These are phyloP conservation scores for Cryptus viduatorius DNA, from an alignment of 2,888 invertebrate genomes.

Conservation along the genomic window DNA sequence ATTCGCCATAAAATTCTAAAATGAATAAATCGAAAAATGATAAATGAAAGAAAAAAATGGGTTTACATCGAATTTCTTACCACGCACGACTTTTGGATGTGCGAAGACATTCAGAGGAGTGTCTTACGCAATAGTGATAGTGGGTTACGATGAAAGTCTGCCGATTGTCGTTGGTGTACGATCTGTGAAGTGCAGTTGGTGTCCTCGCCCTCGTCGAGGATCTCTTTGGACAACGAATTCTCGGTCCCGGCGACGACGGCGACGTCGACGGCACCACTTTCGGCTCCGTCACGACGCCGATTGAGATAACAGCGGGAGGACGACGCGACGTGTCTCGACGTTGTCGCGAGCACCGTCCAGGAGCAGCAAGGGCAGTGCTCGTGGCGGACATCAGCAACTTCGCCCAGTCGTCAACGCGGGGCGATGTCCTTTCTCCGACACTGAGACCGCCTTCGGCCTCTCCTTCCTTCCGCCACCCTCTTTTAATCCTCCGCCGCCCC, in stretches of 20 bases:
- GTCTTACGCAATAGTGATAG: conserved; percentile 79
- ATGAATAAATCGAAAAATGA: conserved; percentile 28
- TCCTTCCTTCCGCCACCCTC: conserved; percentile 24
- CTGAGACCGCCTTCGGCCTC: conserved; percentile 66
- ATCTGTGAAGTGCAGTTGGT: conserved; percentile 57
- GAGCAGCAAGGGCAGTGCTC: conserved; percentile 75
- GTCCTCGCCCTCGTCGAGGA: conserved; percentile 58
- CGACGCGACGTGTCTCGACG: conserved; percentile 70
- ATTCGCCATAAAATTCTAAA: neutral
- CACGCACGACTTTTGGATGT: conserved; percentile 84
- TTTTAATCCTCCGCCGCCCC: conserved; percentile 27
- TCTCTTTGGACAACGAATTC: conserved; percentile 67
- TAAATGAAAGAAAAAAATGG: conserved; percentile 23
- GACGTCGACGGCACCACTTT: conserved; percentile 60
- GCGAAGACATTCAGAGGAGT: conserved; percentile 84
- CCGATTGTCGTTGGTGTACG: conserved; percentile 72
- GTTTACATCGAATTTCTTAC: conserved; percentile 74
- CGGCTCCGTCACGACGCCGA: conserved; percentile 62
- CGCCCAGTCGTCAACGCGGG: conserved; percentile 73
- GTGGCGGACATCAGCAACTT: conserved; percentile 82
- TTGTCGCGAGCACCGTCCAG: conserved; percentile 75
- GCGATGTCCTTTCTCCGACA: conserved; percentile 69
- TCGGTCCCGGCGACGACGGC: conserved; percentile 70
- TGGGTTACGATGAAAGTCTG: conserved; percentile 77
- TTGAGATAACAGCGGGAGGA: conserved; percentile 59